Conservation (phyloP, 2,888 invertebrate species). For the Drosophila anomelani region DNA sequence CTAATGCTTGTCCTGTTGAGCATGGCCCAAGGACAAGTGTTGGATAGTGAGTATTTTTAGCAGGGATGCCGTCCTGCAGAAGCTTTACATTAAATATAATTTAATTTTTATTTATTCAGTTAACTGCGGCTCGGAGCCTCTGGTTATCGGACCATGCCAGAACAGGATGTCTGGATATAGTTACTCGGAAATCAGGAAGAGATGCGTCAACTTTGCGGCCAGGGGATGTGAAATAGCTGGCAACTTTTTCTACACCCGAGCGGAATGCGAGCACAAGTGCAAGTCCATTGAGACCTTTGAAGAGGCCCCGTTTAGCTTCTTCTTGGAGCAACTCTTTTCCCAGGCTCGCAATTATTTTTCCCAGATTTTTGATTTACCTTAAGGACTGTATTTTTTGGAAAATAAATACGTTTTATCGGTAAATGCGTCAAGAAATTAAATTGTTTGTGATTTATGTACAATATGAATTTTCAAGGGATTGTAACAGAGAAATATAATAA, state of each 20-base stretch:
- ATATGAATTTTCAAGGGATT: no score
- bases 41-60: not conserved
- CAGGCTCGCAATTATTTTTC: not conserved
- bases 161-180: slow-evolving; percentile 3
- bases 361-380: not conserved
- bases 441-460: not conserved
- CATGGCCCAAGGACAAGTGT: not conserved
- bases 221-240: not conserved
- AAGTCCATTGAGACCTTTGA: not conserved
- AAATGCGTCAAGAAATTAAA: not conserved
- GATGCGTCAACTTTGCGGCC: slow-evolving; percentile 3
- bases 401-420: slow-evolving; percentile 13
- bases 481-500: not conserved
- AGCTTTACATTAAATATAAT: not conserved
- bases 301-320: not conserved
- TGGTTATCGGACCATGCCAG: not conserved
- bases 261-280: slow-evolving; percentile 8
- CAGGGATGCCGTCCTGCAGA: no score
- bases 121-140: not conserved
- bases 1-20: not conserved
- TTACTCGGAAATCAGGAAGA: not conserved
- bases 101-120: not conserved
- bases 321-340: not conserved
- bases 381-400: slow-evolving; percentile 3
- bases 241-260: slow-evolving; percentile 3